Evolutionary conservation across 2,888 invertebrate genomes (phyloP), one percentile per base, ranked within the genome.

Genomic region (Lasioglossum leucozonium): DNA sequence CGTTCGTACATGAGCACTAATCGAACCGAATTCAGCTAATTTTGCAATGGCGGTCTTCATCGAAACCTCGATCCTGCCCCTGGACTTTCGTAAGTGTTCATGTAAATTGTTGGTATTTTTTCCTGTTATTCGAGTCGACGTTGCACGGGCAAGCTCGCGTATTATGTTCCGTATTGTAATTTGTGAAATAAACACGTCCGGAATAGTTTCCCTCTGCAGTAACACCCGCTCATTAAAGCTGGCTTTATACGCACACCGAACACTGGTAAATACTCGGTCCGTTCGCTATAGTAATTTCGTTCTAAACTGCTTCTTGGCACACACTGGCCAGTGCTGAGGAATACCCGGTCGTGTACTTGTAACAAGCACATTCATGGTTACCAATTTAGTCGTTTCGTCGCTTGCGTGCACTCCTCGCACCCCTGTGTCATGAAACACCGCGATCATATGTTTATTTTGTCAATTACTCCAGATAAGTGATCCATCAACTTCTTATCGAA

Each of bases 301-400:
- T 67, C 47, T 47, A 67, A 76, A 65, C 30, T 76, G 40, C n/a
- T 34, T 76, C 65, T 47, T n/a, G 4, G 44, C n/a, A 67, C n/a
- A 67, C 65, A 47, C 22, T 67, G 34, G 5, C 34, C 42, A 8
- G 30, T n/a, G n/a, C n/a, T n/a, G 47, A 44, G 26, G 42, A 30
- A 65, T 47, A 37, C 44, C n/a, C 58, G 11, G 10, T 26, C 58
- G 13, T 30, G 13, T 37, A 5, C 26, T 13, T 18, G 34, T 16
- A 34, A 76, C 30, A 0, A 22, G 18, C 22, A 67, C 67, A 47
- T n/a, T 62, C n/a, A 1, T 4, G 4, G 22, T n/a, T 34, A 18
- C 47, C 34, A 67, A 44, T 76, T n/a, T 67, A 76, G 44, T n/a
- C 47, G n/a, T 6, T 76, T 34, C 8, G 16, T 47, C 5, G n/a